Evolutionary conservation across 2,797 vertebrate species (phyloP), one percentile per base, ranked within the genome.

Genomic region (Coendou prehensilis): DNA sequence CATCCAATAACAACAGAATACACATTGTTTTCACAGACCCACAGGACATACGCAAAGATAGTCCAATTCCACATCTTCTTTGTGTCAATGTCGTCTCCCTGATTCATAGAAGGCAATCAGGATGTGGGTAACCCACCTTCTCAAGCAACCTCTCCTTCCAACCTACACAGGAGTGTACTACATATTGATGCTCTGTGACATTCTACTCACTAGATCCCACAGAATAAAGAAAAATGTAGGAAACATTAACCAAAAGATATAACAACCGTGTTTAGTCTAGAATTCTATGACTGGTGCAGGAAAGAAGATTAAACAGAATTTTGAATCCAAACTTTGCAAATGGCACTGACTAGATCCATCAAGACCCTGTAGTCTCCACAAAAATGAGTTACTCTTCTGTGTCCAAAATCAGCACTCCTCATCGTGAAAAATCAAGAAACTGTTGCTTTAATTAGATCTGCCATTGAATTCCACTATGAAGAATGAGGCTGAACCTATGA

Each of bases 371-470:
- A 80, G 26, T 2, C 4, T 45, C 45, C 11, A 5, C 4, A 87
- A 2, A 87, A 14, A 20, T 67, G 10, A n/a, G 13, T 47, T 92
- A 61, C 11, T 63, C 71, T 41, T 80, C n/a, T 50, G 50, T 11
- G 18, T 69, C 85, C 28, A 91, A n/a, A 9, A 75, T 73, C 15
- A 75, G 71, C 23, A 80, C 63, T 90, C 37, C 20, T 47, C 73
- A 63, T 22, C 17, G 69, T 56, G 15, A 78, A 69, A 93, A 85
- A 45, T 80, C 45, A 91, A 54, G 15, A 54, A 37, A 88, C 26
- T 67, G 8, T 15, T 79, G 45, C 20, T 67, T 96, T 92, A 79
- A 92, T 83, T 95, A 91, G 37, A 64, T 91, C 45, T 79, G 28
- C 37, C 47, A 80, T 9, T 92, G 22, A 76, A 95, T 83, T 75